phyloP scores from a whole-genome alignment of 2,888 invertebrate species.

The Embidobia sp. region DNA sequence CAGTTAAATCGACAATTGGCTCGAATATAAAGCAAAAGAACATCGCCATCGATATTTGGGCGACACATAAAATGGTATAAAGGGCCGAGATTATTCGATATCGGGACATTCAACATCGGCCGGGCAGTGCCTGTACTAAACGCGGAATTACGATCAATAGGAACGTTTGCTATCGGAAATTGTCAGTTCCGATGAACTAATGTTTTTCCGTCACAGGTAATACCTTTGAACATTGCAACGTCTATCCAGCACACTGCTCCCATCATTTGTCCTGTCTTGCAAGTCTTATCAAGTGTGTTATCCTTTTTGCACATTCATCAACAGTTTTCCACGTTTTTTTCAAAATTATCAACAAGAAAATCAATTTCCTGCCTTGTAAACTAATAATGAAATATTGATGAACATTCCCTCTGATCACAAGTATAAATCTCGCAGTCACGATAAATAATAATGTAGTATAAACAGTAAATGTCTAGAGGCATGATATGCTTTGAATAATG shows the following conservation, averaged over 20 bases:
- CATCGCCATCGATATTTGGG: slow-evolving; percentile 28
- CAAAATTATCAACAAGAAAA: too few species aligned
- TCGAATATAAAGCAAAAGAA: slow-evolving; percentile 35
- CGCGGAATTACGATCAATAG: slow-evolving; percentile 76
- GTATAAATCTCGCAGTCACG: too few species aligned
- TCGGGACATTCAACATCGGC: slow-evolving; percentile 51
- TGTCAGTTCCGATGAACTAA: slow-evolving; percentile 77
- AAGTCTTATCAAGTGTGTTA: slow-evolving; percentile 43
- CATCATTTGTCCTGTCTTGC: slow-evolving; percentile 40
- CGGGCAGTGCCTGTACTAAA: slow-evolving; percentile 67
- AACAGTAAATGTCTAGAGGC: too few species aligned
- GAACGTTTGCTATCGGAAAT: slow-evolving; percentile 79
- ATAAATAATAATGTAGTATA: too few species aligned
- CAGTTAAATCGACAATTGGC: slow-evolving; percentile 38
- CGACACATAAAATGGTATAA: slow-evolving; percentile 47
- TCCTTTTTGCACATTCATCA: slow-evolving; percentile 32
- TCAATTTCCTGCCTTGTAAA: too few species aligned
- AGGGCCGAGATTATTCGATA: slow-evolving; percentile 58
- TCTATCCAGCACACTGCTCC: slow-evolving; percentile 32
- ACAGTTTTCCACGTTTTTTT: slow-evolving; percentile 10
- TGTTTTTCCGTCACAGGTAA: slow-evolving; percentile 77
- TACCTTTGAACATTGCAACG: slow-evolving; percentile 64
- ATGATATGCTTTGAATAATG: too few species aligned
- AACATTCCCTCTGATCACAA: too few species aligned
- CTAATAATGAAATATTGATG: too few species aligned